Base-by-base conservation (phyloP, 2,797 vertebrate genomes). In the Rachycentron canadum region DNA sequence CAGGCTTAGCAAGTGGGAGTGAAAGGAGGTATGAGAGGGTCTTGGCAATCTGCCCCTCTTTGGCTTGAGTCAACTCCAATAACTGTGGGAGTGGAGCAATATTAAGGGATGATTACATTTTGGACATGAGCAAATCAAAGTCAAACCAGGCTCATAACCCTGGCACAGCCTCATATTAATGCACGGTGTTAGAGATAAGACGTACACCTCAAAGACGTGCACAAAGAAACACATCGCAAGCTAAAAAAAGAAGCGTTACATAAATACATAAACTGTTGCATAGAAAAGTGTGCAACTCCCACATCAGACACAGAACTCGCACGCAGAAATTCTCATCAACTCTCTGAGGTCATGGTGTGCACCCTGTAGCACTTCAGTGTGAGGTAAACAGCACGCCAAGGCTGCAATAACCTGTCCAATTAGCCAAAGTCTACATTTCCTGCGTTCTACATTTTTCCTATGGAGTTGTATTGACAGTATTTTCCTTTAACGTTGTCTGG, bases 101-200 rank as follows among this genome's bases (percentile, higher is more conserved):
- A 84, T 82, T 82, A 88, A 78, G 70, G 65, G 66, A 72, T 84
- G 76, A 85, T 86, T 86, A 79, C 77, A 73, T 76, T 83, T 79
- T 86, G 81, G 79, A 90, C 79, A 69, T 5, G 59, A 89, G 81
- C 41, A 76, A 83, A 83, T 91, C 76, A 88, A 88, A 88, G 81
- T 66, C 52, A 81, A 73, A 69, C 47, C 61, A 64, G 64, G 63
- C 80, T 71, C 65, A 82, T 40, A 67, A 71, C 66, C 71, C 78
- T 76, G 77, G 78, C 83, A 73, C 57, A 26, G 76, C 60, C 32
- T 26, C 68, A 64, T 32, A 73, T 80, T 69, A 69, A 75, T 70
- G 59, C 62, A 40, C 62, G 61, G 63, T 34, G 66, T 26, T 23
- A 9, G 65, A 72, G 87, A 77, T 69, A 58, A 82, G 61, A 76